Evolutionary conservation across 2,797 vertebrate genomes (phyloP).

Genomic region (Hozukius guyotensis): DNA sequence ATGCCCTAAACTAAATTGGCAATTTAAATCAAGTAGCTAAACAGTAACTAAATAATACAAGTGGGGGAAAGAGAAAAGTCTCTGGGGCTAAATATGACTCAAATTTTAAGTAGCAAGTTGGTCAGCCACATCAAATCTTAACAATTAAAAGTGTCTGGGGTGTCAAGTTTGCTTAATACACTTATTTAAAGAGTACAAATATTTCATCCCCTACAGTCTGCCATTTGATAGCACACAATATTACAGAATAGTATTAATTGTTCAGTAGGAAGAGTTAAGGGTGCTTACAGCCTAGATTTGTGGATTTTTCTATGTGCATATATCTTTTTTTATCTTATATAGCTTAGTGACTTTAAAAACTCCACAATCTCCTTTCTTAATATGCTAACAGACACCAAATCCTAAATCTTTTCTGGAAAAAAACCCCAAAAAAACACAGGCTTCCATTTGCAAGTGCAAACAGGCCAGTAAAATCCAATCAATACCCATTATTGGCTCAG

Average conservation of each 20-base stretch:
- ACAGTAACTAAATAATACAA: conserved; percentile 67
- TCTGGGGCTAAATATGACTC: conserved; percentile 59
- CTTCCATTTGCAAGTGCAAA: conserved; percentile 65
- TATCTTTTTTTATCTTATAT: not conserved
- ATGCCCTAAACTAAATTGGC: conserved; percentile 65
- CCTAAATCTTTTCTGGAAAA: conserved; percentile 28
- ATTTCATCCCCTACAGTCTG: not conserved
- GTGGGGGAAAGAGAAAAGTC: conserved; percentile 46
- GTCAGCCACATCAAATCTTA: conserved; percentile 29
- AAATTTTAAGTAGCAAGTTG: conserved; percentile 36
- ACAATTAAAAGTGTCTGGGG: conserved; percentile 48
- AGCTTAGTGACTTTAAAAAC: conserved; percentile 13
- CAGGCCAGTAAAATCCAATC: conserved; percentile 62
- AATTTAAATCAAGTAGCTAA: conserved; percentile 73
- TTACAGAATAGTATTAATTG: not conserved
- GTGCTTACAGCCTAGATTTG: not conserved
- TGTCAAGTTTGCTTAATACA: conserved; percentile 40
- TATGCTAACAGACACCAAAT: conserved; percentile 27
- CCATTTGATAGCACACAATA: not conserved
- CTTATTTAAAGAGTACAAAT: conserved; percentile 32
- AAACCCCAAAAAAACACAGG: conserved; percentile 23
- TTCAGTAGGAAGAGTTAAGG: not conserved
- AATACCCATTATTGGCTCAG: conserved; percentile 72
- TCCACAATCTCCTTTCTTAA: conserved; percentile 5
- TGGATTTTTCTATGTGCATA: conserved; percentile 3